A percentile compares a stretch with the other conserved stretches of the same genome.
Conservation (phyloP, 2,113 vertebrate species). For the Morone chrysops region DNA sequence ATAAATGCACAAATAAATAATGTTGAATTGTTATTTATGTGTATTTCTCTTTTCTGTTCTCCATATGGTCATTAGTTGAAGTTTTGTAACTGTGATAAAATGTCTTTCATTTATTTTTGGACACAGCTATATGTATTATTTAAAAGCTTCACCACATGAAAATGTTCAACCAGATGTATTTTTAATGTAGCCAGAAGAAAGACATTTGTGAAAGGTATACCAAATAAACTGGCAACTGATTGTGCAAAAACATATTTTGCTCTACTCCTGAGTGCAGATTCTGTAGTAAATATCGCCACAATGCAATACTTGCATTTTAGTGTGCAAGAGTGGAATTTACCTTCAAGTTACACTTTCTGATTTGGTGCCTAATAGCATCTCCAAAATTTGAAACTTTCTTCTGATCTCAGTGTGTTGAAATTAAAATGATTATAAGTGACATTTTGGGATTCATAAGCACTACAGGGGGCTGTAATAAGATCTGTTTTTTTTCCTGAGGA, state of each 20-base stretch:
- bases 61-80: background rate
- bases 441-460: background rate
- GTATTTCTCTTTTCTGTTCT: background rate
- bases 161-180: too few relatives aligned
- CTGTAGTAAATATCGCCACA: background rate
- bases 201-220: background rate
- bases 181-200: too few relatives aligned
- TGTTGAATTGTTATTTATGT: background rate
- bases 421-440: background rate
- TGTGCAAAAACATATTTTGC: background rate
- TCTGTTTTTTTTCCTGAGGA: background rate
- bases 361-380: background rate
- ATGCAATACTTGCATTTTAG: background rate
- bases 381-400: background rate
- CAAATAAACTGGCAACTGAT: background rate
- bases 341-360: background rate
- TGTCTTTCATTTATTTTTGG: background rate
- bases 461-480: background rate
- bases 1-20: conserved; percentile 26
- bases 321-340: background rate
- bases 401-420: background rate
- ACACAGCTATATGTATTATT: too few relatives aligned
- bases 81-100: background rate
- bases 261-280: background rate
- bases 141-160: too few relatives aligned